Evolutionary conservation across 2,113 vertebrate genomes (phyloP).

Genomic region (Halichoerus grypus): DNA sequence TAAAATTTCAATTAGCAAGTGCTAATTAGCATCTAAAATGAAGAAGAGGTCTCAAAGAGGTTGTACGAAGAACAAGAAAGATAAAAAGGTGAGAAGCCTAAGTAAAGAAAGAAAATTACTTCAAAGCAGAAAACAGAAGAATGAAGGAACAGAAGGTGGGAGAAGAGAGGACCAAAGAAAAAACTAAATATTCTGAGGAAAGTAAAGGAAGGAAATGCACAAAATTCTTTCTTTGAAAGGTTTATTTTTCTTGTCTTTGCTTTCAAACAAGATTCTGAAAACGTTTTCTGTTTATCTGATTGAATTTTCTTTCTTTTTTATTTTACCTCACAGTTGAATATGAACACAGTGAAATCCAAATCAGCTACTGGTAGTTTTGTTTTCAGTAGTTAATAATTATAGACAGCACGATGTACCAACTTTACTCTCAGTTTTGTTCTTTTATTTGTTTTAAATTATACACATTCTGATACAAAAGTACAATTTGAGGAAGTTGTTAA

Average conservation of each 20-base stretch:
- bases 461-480: not conserved
- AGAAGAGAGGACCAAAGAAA: not conserved
- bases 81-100: not conserved
- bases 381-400: not conserved
- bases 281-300: not conserved
- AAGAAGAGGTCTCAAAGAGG: slow-evolving; percentile 11
- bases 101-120: slow-evolving; percentile 22
- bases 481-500: not conserved
- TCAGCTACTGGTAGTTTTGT: not conserved
- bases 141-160: not conserved
- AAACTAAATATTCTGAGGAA: not conserved
- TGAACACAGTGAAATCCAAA: not conserved
- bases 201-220: not conserved
- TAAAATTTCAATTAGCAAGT: slow-evolving; percentile 77
- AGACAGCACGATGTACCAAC: not conserved
- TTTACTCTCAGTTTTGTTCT: not conserved
- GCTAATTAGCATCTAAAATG: slow-evolving; percentile 76
- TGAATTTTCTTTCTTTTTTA: not conserved
- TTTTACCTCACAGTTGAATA: not conserved
- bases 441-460: not conserved
- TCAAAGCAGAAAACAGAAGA: not conserved
- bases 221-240: not conserved
- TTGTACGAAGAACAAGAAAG: slow-evolving; percentile 11
- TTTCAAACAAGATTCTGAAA: not conserved
- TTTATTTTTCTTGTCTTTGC: not conserved